phyloP scores from a whole-genome alignment of 2,113 vertebrate genomes.

The Phylloscopus whistleri region DNA sequence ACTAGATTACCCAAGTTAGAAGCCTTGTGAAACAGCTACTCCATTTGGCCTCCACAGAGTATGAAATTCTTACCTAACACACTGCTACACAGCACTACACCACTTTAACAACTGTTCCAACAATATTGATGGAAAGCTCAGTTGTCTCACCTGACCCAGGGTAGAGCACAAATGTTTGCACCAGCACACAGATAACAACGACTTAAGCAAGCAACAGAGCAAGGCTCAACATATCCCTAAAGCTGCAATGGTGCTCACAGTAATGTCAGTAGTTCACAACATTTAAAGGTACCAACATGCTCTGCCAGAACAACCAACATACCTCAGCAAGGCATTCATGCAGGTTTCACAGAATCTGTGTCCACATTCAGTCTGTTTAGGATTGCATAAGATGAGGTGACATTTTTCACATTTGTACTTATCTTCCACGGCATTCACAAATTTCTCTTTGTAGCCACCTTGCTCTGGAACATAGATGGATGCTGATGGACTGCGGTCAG shows the following conservation, averaged over 20 bases:
- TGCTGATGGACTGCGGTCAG: constrained; percentile 66
- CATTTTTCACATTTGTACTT: constrained; percentile 97
- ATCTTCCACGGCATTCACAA: constrained; percentile 86
- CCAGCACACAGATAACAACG: neutral
- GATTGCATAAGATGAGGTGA: constrained; percentile 88
- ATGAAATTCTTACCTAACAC: neutral
- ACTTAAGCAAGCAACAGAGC: neutral
- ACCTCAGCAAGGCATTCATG: constrained; percentile 81
- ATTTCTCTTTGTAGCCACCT: constrained; percentile 91
- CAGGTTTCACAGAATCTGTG: constrained; percentile 96
- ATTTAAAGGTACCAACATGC: neutral
- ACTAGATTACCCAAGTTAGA: neutral
- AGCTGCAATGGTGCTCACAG: neutral
- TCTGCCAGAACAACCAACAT: neutral
- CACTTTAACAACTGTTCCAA: neutral
- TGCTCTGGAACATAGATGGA: constrained; percentile 78
- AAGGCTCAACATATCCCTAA: neutral
- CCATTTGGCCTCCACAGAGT: neutral
- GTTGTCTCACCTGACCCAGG: neutral
- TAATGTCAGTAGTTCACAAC: neutral
- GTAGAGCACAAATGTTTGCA: neutral
- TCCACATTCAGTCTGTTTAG: constrained; percentile 93
- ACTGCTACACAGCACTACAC: neutral
- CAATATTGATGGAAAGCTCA: neutral
- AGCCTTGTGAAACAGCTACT: neutral